phyloP scores from a whole-genome alignment of 35 echinoderm and acorn worm species.

The Apostichopus californicus region DNA sequence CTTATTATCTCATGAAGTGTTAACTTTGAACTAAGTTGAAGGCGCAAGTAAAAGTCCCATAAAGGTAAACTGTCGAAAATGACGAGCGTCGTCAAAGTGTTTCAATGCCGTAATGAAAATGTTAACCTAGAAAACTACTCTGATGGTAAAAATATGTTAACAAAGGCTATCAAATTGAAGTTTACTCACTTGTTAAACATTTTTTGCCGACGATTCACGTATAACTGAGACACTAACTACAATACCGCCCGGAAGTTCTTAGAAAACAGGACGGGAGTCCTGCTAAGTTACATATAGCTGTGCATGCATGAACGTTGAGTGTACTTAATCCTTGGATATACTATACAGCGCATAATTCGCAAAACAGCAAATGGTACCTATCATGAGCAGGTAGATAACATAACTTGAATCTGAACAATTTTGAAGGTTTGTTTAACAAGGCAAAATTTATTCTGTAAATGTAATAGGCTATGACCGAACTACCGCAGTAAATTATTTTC shows the following conservation, averaged over 20 bases:
- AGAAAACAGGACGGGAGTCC: not conserved
- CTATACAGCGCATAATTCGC: not conserved
- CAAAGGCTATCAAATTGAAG: not conserved
- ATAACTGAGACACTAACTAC: too few species aligned
- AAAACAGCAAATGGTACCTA: not conserved
- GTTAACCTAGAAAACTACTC: not conserved
- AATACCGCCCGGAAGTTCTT: constrained; percentile 22
- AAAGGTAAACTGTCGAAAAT: not conserved
- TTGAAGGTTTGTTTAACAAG: too few species aligned
- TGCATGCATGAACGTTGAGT: not conserved
- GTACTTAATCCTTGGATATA: not conserved
- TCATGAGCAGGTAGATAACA: too few species aligned
- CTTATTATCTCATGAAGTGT: not conserved
- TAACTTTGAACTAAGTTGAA: not conserved
- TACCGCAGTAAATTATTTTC: too few species aligned
- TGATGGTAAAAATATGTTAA: not conserved
- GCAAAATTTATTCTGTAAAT: too few species aligned
- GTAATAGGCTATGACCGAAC: too few species aligned
- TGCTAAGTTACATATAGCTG: not conserved
- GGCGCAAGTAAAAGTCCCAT: not conserved
- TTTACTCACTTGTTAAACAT: constrained; percentile 22
- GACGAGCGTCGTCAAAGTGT: not conserved
- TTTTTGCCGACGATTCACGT: constrained; percentile 1
- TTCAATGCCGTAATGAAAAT: not conserved
- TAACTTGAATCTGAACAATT: too few species aligned